Base-by-base conservation (phyloP, 35 echinoderm and acorn worm genomes). In the Amphiura filiformis region DNA sequence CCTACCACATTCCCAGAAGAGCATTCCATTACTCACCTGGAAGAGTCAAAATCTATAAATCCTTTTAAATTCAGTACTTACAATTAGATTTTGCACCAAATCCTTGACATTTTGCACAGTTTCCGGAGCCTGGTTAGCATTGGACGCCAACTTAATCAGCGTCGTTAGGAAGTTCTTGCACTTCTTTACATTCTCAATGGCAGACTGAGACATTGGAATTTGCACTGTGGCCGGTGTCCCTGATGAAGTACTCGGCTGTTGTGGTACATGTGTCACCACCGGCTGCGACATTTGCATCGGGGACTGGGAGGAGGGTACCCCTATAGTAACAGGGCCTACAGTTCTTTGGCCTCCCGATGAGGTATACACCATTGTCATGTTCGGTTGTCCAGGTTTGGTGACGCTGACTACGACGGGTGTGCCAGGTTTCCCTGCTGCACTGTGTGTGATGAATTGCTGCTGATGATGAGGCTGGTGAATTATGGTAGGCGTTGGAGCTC, bases 121-220 rank as follows among this genome's bases (percentile, higher is more conserved):
- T 75, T 92, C 76, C 26, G 96, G 89, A 14, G 93, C 93, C 75
- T 99, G 96, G 39, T 99, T 99, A 15, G 88, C 95, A 89, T 97
- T 97, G 35, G 96, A 94, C 22, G 96, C 96, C 37, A 99, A 81
- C 56, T 89, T 94, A 31, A 99, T 99, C 87, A 99, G 82, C 77
- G 96, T 99, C 38, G 93, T 99, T 76, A 99, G 64, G 40, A 99
- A 99, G 81, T 99, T 99, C 88, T 88, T 91, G 77, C 96, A 99
- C 75, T 99, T 99, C 39, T 99, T 99, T 13, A 99, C 96, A 78
- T 94, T 93, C 30, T 99, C 96, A 90, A 99, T 87, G 26, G 93
- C 93, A 33, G 84, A 70, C 11, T 79, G 78, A 2, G 93, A 90
- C 64, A 94, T 85, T 1, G 83, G 83, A 36, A 85, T 85, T 14